These are phyloP conservation scores for Campoplex capitator DNA, from an alignment of 2,888 invertebrate genomes.

Conservation along the genomic window DNA sequence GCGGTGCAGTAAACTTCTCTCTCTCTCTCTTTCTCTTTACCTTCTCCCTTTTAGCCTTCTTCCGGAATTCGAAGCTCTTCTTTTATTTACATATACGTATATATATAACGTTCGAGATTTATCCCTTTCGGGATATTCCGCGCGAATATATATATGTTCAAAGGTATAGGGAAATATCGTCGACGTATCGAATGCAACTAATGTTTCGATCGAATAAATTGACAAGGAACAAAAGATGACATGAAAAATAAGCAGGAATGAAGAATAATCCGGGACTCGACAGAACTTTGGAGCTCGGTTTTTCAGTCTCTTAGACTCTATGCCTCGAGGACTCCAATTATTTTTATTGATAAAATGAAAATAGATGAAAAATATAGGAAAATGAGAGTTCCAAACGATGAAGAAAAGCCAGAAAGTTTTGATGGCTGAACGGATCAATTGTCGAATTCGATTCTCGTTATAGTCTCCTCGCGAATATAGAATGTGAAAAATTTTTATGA, in stretches of 20 bases:
- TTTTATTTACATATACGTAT: neutral
- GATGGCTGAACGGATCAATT: neutral
- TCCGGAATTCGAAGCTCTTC: slow-evolving; percentile 34
- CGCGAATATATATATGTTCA: neutral
- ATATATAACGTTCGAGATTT: neutral
- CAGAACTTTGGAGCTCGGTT: neutral
- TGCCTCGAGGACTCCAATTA: neutral
- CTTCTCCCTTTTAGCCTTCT: slow-evolving; percentile 27
- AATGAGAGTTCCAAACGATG: neutral
- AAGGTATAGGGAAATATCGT: neutral
- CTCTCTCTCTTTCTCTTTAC: neutral
- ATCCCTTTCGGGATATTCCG: neutral
- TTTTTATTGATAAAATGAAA: neutral
- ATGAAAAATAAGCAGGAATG: neutral
- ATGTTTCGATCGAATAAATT: neutral
- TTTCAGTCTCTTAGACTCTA: neutral
- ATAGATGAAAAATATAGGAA: neutral
- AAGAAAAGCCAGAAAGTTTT: neutral
- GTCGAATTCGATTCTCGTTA: neutral
- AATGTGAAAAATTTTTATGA: neutral
- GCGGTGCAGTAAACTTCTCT: slow-evolving; percentile 57
- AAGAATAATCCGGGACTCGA: neutral
- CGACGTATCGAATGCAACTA: neutral
- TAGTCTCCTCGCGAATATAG: neutral
- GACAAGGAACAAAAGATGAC: neutral